These are phyloP conservation scores for Megathymus violae DNA, from an alignment of 1,140 invertebrate species.

Conservation along the genomic window DNA sequence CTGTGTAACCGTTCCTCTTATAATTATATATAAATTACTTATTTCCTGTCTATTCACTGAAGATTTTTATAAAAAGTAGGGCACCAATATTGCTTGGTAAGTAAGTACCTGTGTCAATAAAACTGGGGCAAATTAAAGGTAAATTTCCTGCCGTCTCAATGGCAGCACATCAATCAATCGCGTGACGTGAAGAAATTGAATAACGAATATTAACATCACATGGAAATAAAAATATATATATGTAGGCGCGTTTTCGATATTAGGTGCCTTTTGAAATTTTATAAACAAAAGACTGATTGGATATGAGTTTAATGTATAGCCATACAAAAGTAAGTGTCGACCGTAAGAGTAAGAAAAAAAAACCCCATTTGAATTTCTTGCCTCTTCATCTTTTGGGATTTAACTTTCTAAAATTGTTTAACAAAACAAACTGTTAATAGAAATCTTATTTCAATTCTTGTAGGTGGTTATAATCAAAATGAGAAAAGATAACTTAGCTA, in stretches of 20 bases:
- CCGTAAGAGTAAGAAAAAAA: too few species aligned
- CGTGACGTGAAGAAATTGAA: constrained; percentile 49
- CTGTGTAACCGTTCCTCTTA: neutral
- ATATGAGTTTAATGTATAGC: too few species aligned
- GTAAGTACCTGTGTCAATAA: constrained; percentile 29
- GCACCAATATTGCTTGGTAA: neutral
- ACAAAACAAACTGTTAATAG: too few species aligned
- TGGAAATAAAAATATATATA: constrained; percentile 17
- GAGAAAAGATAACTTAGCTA: too few species aligned
- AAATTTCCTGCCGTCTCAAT: constrained; percentile 45
- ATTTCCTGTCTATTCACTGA: neutral
- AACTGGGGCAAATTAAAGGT: constrained; percentile 41
- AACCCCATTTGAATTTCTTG: too few species aligned
- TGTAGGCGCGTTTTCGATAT: constrained; percentile 3
- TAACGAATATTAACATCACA: constrained; percentile 34
- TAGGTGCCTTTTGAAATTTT: too few species aligned
- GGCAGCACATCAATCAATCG: constrained; percentile 50
- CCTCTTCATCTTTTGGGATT: too few species aligned
- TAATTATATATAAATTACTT: constrained; percentile 1
- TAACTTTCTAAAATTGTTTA: too few species aligned
- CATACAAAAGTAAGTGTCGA: too few species aligned
- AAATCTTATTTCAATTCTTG: too few species aligned
- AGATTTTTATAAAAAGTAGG: neutral
- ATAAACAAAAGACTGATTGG: too few species aligned
- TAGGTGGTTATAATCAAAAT: too few species aligned